phyloP scores from a whole-genome alignment of 2,797 vertebrate genomes.

The Distichodus sexfasciatus region DNA sequence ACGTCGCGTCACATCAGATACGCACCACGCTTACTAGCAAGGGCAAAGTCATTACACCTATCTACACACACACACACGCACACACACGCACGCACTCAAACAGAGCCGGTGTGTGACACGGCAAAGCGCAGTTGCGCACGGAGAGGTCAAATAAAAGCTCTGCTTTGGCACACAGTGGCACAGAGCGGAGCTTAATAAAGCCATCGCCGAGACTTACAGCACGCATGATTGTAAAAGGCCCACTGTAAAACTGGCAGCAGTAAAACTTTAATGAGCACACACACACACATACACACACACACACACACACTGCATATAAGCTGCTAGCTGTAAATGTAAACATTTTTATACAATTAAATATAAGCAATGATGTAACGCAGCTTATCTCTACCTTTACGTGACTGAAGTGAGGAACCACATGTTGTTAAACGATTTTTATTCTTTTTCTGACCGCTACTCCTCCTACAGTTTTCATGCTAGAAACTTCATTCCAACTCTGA shows the following conservation, averaged over 20 bases:
- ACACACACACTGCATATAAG: neutral
- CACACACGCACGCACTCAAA: neutral
- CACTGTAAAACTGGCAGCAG: neutral
- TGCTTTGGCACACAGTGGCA: conserved; percentile 55
- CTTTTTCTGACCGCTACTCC: too few relatives aligned
- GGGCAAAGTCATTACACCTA: conserved; percentile 30
- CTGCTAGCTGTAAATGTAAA: neutral
- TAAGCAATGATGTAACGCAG: too few relatives aligned
- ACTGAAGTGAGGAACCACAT: too few relatives aligned
- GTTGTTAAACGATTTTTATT: too few relatives aligned
- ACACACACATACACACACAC: neutral
- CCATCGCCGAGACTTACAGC: neutral
- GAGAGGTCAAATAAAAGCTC: conserved; percentile 55
- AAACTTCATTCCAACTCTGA: too few relatives aligned
- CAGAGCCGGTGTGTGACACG: neutral
- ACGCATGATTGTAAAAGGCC: neutral
- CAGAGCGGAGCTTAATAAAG: neutral
- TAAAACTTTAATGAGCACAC: neutral
- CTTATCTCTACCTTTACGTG: too few relatives aligned
- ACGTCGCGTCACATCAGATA: conserved; percentile 41
- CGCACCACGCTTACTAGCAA: conserved; percentile 49
- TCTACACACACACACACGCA: neutral
- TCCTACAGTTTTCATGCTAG: too few relatives aligned
- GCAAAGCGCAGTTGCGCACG: neutral
- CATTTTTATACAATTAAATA: neutral